These are phyloP conservation scores for Hyles lineata DNA, from an alignment of 2,888 invertebrate genomes.

Conservation along the genomic window DNA sequence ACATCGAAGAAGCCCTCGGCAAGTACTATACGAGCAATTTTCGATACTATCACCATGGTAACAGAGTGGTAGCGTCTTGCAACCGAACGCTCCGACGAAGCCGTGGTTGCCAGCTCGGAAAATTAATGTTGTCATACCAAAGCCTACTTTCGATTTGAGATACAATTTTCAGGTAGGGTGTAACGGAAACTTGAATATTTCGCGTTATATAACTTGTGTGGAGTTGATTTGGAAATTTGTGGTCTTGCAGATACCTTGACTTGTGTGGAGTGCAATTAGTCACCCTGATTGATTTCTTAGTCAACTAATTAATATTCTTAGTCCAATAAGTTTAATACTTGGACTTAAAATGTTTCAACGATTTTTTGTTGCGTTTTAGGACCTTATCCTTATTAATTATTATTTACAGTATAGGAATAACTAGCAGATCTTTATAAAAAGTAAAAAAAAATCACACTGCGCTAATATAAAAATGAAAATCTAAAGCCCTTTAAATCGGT, in stretches of 20 bases:
- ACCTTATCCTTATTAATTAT: too few species aligned
- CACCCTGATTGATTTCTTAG: too few species aligned
- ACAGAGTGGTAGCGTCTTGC: conserved; percentile 28
- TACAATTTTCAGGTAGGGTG: conserved; percentile 52
- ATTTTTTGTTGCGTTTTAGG: too few species aligned
- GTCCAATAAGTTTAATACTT: too few species aligned
- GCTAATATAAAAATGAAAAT: too few species aligned
- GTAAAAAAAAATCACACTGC: too few species aligned
- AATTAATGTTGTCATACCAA: conserved; percentile 62
- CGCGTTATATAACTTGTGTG: conserved; percentile 40
- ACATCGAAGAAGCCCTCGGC: conserved; percentile 35
- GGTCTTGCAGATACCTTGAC: not conserved
- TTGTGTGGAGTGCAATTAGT: too few species aligned
- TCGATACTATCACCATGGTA: conserved; percentile 40
- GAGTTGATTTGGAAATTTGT: conserved; percentile 31
- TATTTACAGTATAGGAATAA: too few species aligned
- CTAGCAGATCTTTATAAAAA: too few species aligned
- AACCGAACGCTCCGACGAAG: not conserved
- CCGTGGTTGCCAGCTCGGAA: conserved; percentile 51
- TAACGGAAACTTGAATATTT: conserved; percentile 44
- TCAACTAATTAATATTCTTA: too few species aligned
- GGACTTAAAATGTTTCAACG: too few species aligned
- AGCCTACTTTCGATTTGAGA: conserved; percentile 55
- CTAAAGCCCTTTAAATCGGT: too few species aligned
- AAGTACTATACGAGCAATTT: conserved; percentile 36